A percentile compares a stretch with the other conserved stretches of the same genome.
Evolutionary conservation across 2,888 invertebrate species (phyloP).

Genomic region (Coleophora flavipennella): DNA sequence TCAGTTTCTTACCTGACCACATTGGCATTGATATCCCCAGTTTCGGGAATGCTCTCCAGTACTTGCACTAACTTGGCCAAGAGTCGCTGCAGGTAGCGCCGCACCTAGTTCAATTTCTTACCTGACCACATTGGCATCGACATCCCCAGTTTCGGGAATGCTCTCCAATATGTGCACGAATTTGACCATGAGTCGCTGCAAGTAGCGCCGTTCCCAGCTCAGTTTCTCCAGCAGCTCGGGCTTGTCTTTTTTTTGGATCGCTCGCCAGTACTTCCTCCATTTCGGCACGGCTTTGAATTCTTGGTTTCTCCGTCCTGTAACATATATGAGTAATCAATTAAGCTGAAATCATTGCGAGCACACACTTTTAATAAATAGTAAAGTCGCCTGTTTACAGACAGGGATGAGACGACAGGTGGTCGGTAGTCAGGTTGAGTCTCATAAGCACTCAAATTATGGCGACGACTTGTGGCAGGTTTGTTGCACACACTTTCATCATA

Average conservation of each 20-base stretch:
- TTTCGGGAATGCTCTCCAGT: conserved; percentile 86
- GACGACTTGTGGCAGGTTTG: too few species aligned
- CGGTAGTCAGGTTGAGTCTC: too few species aligned
- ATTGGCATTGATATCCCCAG: conserved; percentile 91
- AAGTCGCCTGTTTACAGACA: too few species aligned
- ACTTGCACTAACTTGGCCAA: conserved; percentile 91
- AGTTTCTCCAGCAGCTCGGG: conserved; percentile 78
- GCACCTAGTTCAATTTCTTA: conserved; percentile 83
- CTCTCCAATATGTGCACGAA: conserved; percentile 87
- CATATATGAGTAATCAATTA: not conserved
- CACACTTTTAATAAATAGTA: too few species aligned
- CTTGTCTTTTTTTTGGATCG: conserved; percentile 88
- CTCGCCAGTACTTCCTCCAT: conserved; percentile 93
- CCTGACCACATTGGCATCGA: conserved; percentile 71
- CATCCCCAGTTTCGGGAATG: conserved; percentile 76
- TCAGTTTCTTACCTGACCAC: conserved; percentile 76
- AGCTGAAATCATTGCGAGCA: too few species aligned
- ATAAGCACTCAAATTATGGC: too few species aligned
- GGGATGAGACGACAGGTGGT: too few species aligned
- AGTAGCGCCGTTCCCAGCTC: conserved; percentile 89
- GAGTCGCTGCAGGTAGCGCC: conserved; percentile 86
- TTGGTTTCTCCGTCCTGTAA: conserved; percentile 82
- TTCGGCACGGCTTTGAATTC: conserved; percentile 90
- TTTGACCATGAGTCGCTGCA: conserved; percentile 87
- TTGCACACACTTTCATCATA: too few species aligned